These are phyloP conservation scores for Wiebesia pumilae DNA, from an alignment of 1,140 invertebrate species.

Conservation along the genomic window DNA sequence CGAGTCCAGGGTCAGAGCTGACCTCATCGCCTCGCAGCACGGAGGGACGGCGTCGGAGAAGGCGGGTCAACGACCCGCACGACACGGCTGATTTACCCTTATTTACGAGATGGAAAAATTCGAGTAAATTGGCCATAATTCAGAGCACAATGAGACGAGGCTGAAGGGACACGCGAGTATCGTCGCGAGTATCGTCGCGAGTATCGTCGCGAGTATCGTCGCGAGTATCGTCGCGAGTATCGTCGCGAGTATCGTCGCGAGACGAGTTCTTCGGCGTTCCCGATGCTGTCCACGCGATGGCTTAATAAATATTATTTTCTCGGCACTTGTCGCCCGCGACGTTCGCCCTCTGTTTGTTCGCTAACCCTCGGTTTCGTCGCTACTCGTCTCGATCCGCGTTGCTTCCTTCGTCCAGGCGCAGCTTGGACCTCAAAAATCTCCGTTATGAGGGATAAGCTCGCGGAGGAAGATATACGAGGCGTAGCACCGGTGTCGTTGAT, in stretches of 20 bases:
- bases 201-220: background rate
- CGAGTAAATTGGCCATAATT: constrained; percentile 57
- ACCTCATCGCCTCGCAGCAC: constrained; percentile 24
- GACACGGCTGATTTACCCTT: constrained; percentile 57
- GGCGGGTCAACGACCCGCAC: constrained; percentile 43
- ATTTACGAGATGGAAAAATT: constrained; percentile 58
- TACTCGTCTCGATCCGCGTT: background rate
- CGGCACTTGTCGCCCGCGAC: constrained; percentile 3
- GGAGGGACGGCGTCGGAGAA: background rate
- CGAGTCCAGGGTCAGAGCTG: constrained; percentile 43
- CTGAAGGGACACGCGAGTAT: constrained; percentile 27
- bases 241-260: background rate
- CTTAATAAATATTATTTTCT: constrained; percentile 47
- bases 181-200: background rate
- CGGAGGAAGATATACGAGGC: background rate
- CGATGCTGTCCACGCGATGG: constrained; percentile 29
- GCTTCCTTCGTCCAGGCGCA: no score
- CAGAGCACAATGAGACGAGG: constrained; percentile 54
- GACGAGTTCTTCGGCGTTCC: constrained; percentile 38
- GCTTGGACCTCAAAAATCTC: no score
- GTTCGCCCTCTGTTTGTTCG: background rate
- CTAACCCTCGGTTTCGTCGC: background rate
- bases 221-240: background rate
- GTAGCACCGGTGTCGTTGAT: constrained; percentile 13
- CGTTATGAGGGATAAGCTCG: background rate